Conservation (phyloP, 1,140 invertebrate species). For the Heliconius nattereri region DNA sequence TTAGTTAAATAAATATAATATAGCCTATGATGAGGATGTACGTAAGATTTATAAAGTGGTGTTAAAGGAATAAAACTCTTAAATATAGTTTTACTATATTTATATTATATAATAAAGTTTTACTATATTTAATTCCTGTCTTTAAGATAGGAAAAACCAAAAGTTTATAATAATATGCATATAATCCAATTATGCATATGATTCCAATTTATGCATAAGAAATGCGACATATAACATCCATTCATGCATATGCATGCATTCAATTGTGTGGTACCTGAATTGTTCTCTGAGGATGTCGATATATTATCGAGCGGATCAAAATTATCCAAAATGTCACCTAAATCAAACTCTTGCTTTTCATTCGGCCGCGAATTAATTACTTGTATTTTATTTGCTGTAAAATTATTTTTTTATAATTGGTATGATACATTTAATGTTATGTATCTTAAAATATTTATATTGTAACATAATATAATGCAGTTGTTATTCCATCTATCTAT, state of each 20-base stretch:
- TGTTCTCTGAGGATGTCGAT: constrained; percentile 53
- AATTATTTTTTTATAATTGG: constrained; percentile 23
- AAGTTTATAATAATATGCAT: too few species aligned
- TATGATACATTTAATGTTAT: neutral
- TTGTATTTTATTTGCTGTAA: constrained; percentile 77
- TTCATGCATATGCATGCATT: neutral
- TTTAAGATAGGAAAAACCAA: too few species aligned
- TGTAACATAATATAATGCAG: too few species aligned
- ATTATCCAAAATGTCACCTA: constrained; percentile 72
- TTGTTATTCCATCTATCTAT: too few species aligned
- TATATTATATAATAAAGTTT: too few species aligned
- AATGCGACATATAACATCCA: neutral
- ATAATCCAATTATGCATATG: too few species aligned
- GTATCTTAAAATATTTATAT: neutral
- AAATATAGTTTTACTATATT: too few species aligned
- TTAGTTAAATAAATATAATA: too few species aligned
- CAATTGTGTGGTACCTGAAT: constrained; percentile 55
- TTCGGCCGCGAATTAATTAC: constrained; percentile 73
- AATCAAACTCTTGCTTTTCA: constrained; percentile 69
- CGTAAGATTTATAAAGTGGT: too few species aligned
- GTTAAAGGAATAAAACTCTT: too few species aligned
- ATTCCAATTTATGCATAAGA: neutral
- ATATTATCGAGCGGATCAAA: constrained; percentile 65
- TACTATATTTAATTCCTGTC: too few species aligned
- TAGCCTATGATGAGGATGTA: too few species aligned